phyloP scores from a whole-genome alignment of 2,888 invertebrate species.

The Seira musarum region DNA sequence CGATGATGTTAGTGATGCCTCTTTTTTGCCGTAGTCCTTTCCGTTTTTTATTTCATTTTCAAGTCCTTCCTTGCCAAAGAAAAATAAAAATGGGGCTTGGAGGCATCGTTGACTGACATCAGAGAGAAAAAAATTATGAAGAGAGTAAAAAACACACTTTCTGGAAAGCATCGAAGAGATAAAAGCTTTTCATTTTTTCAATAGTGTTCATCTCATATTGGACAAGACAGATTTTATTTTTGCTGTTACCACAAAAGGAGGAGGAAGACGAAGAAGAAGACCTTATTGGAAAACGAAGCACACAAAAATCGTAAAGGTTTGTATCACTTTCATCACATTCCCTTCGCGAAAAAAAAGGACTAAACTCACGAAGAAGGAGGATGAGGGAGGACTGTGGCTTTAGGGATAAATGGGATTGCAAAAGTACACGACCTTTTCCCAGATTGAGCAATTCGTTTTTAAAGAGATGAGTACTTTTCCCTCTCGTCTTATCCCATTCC shows the following conservation, averaged over 20 bases:
- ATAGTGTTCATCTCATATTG: constrained; percentile 8
- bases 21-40: no score
- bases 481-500: neutral
- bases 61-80: neutral
- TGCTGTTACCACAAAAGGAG: no score
- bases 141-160: constrained; percentile 19
- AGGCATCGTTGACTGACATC: constrained; percentile 42
- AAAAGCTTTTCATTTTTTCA: constrained; percentile 28
- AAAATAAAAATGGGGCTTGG: constrained; percentile 24
- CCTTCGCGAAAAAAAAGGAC: no score
- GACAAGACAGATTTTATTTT: neutral
- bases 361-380: no score
- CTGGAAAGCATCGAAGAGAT: constrained; percentile 9
- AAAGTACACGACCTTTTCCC: constrained; percentile 26
- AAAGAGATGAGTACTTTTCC: neutral
- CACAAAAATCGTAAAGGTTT: no score
- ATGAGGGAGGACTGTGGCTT: neutral
- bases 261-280: neutral
- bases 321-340: no score
- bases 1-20: no score
- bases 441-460: constrained; percentile 35
- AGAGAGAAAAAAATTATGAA: constrained; percentile 27
- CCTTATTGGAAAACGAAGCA: no score
- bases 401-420: constrained; percentile 28
- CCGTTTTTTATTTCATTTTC: neutral